These are phyloP conservation scores for Scophthalmus maximus DNA, from an alignment of 2,113 vertebrate genomes.

Conservation along the genomic window DNA sequence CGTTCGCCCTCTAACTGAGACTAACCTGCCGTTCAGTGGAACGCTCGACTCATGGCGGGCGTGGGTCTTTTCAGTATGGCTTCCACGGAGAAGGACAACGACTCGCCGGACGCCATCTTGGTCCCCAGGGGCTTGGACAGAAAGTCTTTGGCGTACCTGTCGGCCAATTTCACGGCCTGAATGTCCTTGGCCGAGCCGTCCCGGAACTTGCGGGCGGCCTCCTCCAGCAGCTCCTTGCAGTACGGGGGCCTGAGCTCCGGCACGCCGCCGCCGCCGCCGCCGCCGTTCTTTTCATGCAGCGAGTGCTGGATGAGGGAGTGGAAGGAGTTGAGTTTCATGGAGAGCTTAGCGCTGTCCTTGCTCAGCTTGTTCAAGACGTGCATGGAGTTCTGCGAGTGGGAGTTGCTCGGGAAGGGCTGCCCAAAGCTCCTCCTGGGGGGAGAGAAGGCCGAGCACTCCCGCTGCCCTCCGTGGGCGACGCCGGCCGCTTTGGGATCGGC, in stretches of 20 bases:
- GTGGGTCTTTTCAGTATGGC: constrained; percentile 93
- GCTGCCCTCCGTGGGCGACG: constrained; percentile 78
- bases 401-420: constrained; percentile 81
- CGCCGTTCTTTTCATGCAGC: constrained; percentile 81
- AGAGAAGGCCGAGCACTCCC: constrained; percentile 93
- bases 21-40: constrained; percentile 77
- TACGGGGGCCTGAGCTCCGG: constrained; percentile 84
- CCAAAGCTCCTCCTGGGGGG: constrained; percentile 88
- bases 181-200: constrained; percentile 86
- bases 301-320: constrained; percentile 90
- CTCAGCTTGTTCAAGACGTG: constrained; percentile 85
- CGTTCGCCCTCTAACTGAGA: too few species aligned
- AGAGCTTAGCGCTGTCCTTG: constrained; percentile 86
- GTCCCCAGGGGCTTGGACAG: constrained; percentile 85
- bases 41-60: constrained; percentile 85
- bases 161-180: constrained; percentile 82
- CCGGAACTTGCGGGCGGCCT: constrained; percentile 87
- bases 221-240: constrained; percentile 90
- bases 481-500: constrained; percentile 73
- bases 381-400: constrained; percentile 62
- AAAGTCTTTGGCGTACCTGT: constrained; percentile 87
- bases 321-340: constrained; percentile 88
- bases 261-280: constrained; percentile 28
- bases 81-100: constrained; percentile 96
- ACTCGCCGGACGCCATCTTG: constrained; percentile 87